phyloP scores from a whole-genome alignment of 2,797 vertebrate species.

The Danionella dracula region DNA sequence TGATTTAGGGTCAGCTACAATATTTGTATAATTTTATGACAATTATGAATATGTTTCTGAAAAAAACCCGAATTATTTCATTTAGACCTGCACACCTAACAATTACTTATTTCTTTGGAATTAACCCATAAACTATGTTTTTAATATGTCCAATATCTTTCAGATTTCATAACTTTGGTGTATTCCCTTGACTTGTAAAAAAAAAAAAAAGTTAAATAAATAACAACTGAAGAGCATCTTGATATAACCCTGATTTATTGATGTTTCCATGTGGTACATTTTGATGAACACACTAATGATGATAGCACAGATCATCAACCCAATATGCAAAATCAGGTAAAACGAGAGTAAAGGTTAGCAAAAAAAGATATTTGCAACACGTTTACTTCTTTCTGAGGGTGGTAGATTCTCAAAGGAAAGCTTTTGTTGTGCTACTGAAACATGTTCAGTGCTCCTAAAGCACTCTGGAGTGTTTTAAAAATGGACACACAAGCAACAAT shows the following conservation, averaged over 20 bases:
- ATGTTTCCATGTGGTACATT: constrained; percentile 53
- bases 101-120: no score
- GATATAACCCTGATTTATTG: constrained; percentile 64
- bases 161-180: no score
- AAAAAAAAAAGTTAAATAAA: neutral
- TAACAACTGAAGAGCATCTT: neutral
- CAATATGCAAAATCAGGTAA: constrained; percentile 4
- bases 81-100: no score
- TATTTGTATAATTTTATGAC: no score
- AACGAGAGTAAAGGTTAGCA: neutral
- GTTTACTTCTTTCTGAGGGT: constrained; percentile 2
- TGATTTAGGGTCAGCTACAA: no score
- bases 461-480: neutral
- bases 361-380: neutral
- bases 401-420: neutral
- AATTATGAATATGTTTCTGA: no score
- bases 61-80: no score
- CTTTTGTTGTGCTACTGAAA: constrained; percentile 6
- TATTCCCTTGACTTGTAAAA: neutral
- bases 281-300: constrained; percentile 52
- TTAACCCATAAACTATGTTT: no score
- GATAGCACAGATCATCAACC: constrained; percentile 10
- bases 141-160: no score
- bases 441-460: neutral
- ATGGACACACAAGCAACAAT: constrained; percentile 23